Conservation (phyloP, 1,140 invertebrate genomes). For the Camponotus pennsylvanicus region DNA sequence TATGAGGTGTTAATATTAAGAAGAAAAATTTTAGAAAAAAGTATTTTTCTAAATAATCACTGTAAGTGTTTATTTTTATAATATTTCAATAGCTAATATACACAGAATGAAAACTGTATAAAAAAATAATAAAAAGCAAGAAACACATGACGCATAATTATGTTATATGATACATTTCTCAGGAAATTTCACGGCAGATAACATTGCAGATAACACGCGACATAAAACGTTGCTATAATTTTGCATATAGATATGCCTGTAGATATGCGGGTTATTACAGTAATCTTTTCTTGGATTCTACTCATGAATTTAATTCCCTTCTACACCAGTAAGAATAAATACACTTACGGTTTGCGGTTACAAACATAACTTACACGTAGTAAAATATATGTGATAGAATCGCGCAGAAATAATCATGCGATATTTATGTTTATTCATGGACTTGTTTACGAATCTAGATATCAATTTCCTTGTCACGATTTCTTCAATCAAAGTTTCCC, state of each 20-base stretch:
- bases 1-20: not conserved
- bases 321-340: not conserved
- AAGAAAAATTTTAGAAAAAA: not conserved
- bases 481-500: not conserved
- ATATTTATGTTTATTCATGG: conserved; percentile 8
- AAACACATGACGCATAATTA: conserved; percentile 22
- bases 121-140: not conserved
- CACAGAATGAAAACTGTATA: not conserved
- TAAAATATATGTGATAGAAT: conserved; percentile 9
- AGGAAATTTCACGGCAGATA: conserved; percentile 43
- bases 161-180: conserved; percentile 50
- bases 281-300: not conserved
- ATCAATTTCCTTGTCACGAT: conserved; percentile 11
- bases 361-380: not conserved
- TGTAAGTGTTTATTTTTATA: not conserved
- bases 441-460: not conserved
- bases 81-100: not conserved
- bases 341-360: not conserved
- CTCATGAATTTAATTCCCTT: conserved; percentile 61
- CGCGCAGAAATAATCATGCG: conserved; percentile 16
- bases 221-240: conserved; percentile 48
- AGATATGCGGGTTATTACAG: conserved; percentile 45
- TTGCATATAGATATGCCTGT: conserved; percentile 48
- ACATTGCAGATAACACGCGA: conserved; percentile 32
- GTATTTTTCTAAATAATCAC: not conserved